Conservation (phyloP, 35 echinoderm and acorn worm genomes). For the Acanthaster planci region DNA sequence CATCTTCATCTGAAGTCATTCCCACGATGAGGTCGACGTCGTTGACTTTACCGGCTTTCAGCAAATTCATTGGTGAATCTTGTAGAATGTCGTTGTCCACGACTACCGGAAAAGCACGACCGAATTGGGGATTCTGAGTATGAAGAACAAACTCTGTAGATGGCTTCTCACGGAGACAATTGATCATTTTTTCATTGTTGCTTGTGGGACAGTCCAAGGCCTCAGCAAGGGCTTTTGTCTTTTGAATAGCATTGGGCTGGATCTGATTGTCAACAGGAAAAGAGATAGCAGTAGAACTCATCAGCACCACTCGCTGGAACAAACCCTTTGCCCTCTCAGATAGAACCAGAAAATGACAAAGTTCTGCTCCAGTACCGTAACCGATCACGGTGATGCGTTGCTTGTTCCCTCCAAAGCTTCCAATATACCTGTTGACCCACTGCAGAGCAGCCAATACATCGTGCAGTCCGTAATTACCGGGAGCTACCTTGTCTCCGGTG, state of each 20-base stretch:
- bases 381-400: constrained; percentile 35
- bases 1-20: neutral
- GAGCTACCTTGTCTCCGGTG: constrained; percentile 21
- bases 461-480: constrained; percentile 33
- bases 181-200: neutral
- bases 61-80: neutral
- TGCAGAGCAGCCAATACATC: constrained; percentile 30
- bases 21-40: constrained; percentile 9
- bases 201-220: neutral
- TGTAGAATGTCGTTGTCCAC: constrained; percentile 43
- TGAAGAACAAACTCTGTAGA: neutral
- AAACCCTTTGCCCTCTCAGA: neutral
- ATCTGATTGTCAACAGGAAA: neutral
- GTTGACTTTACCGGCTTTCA: neutral
- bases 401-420: constrained; percentile 27
- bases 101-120: constrained; percentile 47
- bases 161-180: constrained; percentile 24
- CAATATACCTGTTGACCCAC: constrained; percentile 45
- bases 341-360: constrained; percentile 5
- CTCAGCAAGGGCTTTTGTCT: neutral
- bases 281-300: constrained; percentile 5
- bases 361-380: constrained; percentile 21
- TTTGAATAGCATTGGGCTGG: constrained; percentile 6
- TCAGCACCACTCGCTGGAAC: constrained; percentile 31
- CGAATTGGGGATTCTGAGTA: constrained; percentile 10